Conservation (phyloP, 1,140 invertebrate genomes). For the Meloidogyne hapla region DNA sequence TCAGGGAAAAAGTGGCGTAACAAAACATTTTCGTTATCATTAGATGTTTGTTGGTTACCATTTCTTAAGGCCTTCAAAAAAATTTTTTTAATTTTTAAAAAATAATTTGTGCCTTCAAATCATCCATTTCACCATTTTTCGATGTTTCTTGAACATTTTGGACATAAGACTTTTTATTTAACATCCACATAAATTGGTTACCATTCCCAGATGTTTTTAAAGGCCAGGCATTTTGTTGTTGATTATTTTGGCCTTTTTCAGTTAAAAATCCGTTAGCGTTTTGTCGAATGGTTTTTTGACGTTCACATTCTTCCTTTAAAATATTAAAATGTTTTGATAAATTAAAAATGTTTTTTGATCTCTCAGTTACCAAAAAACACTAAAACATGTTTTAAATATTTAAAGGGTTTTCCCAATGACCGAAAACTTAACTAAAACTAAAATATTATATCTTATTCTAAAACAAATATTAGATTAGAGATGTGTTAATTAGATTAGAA, state of each 20-base stretch:
- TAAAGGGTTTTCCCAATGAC: no score
- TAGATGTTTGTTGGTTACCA: neutral
- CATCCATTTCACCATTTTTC: slow-evolving; percentile 9
- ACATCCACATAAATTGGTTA: slow-evolving; percentile 14
- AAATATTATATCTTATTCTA: no score
- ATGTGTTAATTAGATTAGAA: no score
- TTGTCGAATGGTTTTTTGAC: slow-evolving; percentile 12
- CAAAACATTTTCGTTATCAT: slow-evolving; percentile 10
- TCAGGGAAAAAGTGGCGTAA: slow-evolving; percentile 50
- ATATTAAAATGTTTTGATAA: neutral
- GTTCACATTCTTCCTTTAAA: slow-evolving; percentile 22
- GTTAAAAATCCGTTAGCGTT: slow-evolving; percentile 6
- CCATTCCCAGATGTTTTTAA: slow-evolving; percentile 3
- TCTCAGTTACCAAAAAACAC: no score
- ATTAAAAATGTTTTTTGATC: neutral
- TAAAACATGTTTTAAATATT: no score
- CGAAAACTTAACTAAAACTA: no score
- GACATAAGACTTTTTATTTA: neutral
- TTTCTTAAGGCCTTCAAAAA: neutral
- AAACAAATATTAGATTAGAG: no score
- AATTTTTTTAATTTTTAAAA: slow-evolving; percentile 11
- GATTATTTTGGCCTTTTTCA: neutral
- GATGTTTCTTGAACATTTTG: neutral
- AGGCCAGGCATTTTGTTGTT: neutral
- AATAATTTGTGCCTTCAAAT: neutral